Evolutionary conservation across 2,888 invertebrate genomes (phyloP), one percentile per base, ranked within the genome.

Genomic region (Colletes collaris): DNA sequence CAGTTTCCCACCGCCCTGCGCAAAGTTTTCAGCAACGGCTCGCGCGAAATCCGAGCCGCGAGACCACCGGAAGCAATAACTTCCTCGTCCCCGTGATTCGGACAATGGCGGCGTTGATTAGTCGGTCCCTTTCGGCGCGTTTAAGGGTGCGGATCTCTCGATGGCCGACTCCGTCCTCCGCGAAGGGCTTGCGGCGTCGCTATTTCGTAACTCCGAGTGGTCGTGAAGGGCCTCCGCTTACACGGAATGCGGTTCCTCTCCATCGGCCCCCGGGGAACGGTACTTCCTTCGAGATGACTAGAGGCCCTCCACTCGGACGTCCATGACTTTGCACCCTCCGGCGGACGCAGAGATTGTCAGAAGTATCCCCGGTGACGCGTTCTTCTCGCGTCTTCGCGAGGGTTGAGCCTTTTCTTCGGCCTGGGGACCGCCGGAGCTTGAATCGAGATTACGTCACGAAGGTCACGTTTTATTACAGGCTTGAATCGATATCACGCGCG

Each of bases 141-240:
- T 65, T 50, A 60, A 60, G 72, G 69, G 59, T 50, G 78, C 46
- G 58, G 67, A 77, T 71, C 53, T 66, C 65, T 64, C 52, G 68
- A 58, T 71, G 58, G 79, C 71, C 49, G 27, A 59, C 52, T 69
- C 65, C 75, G 46, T 52, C 67, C 59, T 68, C 63, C 71, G 66
- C 55, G 65, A 80, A 81, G 76, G 76, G 76, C 64, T 66, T 73
- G 70, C 70, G 73, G 79, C 63, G 55, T 81, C 79, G 86, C 74
- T 68, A 70, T 84, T 86, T 78, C 82, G 78, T 75, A 73, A 81
- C 72, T 75, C 72, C 69, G 76, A 81, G 84, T 75, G 74, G 52
- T 81, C 77, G 80, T 79, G 87, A 79, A 87, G 83, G 69, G 72
- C 66, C 76, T 77, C 71, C 80, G 78, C 79, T 87, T 84, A 86